Percentiles rank a stretch among this genome's conserved stretches.
Conservation (phyloP, 1,140 invertebrate species). For the Camponotus pennsylvanicus region DNA sequence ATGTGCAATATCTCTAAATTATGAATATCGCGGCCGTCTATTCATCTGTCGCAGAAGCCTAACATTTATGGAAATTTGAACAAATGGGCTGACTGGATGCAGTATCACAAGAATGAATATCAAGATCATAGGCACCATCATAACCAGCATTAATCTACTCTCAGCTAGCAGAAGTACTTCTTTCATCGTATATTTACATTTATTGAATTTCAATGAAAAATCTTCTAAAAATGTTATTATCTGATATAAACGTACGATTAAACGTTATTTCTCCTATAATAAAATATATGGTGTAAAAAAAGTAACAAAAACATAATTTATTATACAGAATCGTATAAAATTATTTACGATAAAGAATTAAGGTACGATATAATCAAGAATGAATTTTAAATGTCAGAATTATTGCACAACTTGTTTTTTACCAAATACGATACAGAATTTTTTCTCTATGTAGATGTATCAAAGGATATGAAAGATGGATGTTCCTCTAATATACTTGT, state of each 20-base stretch:
- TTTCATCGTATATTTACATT: slow-evolving; percentile 57
- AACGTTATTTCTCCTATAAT: slow-evolving; percentile 58
- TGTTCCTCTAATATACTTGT: not conserved
- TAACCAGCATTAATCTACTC: slow-evolving; percentile 76
- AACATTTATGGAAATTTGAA: slow-evolving; percentile 68
- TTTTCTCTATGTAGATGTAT: slow-evolving; percentile 25
- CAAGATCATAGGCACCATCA: slow-evolving; percentile 78
- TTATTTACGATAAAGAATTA: slow-evolving; percentile 20
- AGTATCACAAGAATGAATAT: slow-evolving; percentile 75
- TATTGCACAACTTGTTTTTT: slow-evolving; percentile 40
- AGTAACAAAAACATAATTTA: slow-evolving; percentile 3
- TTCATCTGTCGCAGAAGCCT: slow-evolving; percentile 77
- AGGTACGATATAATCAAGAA: slow-evolving; percentile 28
- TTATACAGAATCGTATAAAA: slow-evolving; percentile 33
- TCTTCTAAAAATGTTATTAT: slow-evolving; percentile 11
- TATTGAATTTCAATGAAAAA: slow-evolving; percentile 47
- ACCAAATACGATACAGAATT: slow-evolving; percentile 33
- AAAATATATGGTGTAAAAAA: slow-evolving; percentile 67
- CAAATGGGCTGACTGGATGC: slow-evolving; percentile 75
- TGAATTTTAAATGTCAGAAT: slow-evolving; percentile 23
- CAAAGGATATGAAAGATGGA: slow-evolving; percentile 37
- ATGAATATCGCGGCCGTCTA: slow-evolving; percentile 61
- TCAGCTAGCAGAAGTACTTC: slow-evolving; percentile 66
- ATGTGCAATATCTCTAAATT: slow-evolving; percentile 45
- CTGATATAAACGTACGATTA: slow-evolving; percentile 54